Evolutionary conservation across 2,888 invertebrate genomes (phyloP), one percentile per base, ranked within the genome.

Genomic region (Spilarctia lutea): DNA sequence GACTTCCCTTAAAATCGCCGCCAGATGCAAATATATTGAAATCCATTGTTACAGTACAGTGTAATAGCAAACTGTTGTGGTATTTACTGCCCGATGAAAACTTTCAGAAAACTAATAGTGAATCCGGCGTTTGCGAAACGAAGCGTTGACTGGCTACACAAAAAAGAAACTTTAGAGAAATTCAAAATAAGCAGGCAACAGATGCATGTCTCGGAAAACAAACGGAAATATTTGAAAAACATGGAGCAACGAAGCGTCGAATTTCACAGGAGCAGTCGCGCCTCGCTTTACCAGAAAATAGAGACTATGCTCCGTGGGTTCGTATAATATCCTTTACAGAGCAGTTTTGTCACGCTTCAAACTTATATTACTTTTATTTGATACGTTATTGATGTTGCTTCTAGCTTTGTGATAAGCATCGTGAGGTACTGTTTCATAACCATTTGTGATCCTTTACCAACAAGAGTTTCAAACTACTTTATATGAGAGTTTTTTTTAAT

Each of bases 301-400:
- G 97, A 97, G 91, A 94, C 95, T 82, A 94, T 97, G 91, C 91
- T 97, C 73, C 94, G 94, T 82, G 96, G 97, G 97, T 97, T 90
- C 90, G 96, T 76, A 71, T 71, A 52, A 72, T 74, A 69, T 79
- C 65, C n/a, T 66, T 65, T 52, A 82, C 79, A 81, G 74, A 73
- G 79, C 80, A 79, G 79, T 84, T 72, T 42, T 71, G 20, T n/a
- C n/a, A 74, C 20, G 48, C 18, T 30, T 63, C 18, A 63, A 20
- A 2, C 56, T 11, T 42, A 27, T 42, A 35, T 24, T 39, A 30
- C 35, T 56, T 56, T 35, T 48, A 20, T 65, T 71, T 3, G 27
- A 27, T 16, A 30, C 10, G 27, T 30, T 42, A 27, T 68, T 33
- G 48, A 60, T 60, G 16, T 16, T 1, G 63, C 0, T 63, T 63